phyloP scores from a whole-genome alignment of 2,797 vertebrate genomes.

The Poecile montanus region DNA sequence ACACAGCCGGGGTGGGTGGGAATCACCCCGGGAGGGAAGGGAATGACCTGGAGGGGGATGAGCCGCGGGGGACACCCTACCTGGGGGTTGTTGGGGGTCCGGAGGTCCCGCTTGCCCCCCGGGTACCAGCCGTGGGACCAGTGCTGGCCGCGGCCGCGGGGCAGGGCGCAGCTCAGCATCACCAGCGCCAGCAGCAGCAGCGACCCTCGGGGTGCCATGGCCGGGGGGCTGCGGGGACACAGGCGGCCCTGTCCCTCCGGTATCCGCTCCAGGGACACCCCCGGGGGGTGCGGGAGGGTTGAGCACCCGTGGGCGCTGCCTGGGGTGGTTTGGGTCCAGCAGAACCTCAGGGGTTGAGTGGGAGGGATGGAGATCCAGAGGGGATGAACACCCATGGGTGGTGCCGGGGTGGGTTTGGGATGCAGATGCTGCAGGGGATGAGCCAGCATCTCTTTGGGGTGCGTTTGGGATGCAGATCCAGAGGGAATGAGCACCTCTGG shows the following conservation, averaged over 20 bases:
- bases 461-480: background rate
- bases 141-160: slow-evolving; percentile 82
- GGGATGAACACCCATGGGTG: background rate
- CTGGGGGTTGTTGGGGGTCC: slow-evolving; percentile 73
- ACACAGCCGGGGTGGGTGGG: background rate
- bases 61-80: slow-evolving; percentile 43
- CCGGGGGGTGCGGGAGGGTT: background rate
- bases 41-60: too few relatives aligned
- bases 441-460: background rate
- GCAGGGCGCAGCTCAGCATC: slow-evolving; percentile 71
- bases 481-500: too few relatives aligned
- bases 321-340: background rate
- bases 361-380: background rate
- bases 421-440: too few relatives aligned
- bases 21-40: too few relatives aligned
- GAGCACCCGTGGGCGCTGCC: background rate
- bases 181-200: slow-evolving; percentile 38
- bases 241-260: background rate
- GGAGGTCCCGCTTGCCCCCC: slow-evolving; percentile 84
- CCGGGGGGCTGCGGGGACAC: background rate
- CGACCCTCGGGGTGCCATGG: background rate
- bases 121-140: slow-evolving; percentile 93
- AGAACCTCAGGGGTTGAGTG: background rate
- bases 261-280: background rate
- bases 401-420: background rate